Evolutionary conservation across 2,797 vertebrate genomes (phyloP).

Genomic region (Aphelocoma californica): DNA sequence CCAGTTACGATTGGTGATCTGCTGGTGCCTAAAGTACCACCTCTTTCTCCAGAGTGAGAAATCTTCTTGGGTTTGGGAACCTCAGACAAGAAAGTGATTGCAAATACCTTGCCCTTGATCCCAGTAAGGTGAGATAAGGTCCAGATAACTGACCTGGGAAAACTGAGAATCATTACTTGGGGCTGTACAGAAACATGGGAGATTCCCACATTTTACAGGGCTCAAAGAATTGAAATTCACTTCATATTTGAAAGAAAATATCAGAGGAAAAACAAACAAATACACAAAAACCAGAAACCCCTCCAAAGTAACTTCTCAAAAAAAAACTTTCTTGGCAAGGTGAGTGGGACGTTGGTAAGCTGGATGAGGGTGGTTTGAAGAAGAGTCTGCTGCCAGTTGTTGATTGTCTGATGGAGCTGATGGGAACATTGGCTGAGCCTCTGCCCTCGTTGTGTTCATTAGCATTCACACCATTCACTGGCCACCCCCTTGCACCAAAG

Average conservation of each 20-base stretch:
- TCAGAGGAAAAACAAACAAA: not conserved
- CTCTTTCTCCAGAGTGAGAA: not conserved
- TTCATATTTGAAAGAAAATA: not conserved
- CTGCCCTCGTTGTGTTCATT: constrained; percentile 18
- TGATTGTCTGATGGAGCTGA: not conserved
- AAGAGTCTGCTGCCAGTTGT: not conserved
- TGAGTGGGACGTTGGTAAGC: not conserved
- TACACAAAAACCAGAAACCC: not conserved
- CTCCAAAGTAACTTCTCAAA: not conserved
- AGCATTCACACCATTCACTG: constrained; percentile 28
- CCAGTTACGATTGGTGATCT: not conserved
- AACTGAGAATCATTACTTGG: not conserved
- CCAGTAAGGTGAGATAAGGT: not conserved
- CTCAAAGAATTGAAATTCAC: not conserved
- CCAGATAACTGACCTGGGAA: not conserved
- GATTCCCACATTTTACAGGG: not conserved
- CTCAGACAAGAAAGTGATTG: not conserved
- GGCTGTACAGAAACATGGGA: not conserved
- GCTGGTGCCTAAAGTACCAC: not conserved
- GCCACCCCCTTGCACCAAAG: constrained; percentile 31
- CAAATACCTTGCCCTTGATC: not conserved
- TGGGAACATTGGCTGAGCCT: not conserved
- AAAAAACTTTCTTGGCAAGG: not conserved
- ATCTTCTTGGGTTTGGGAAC: not conserved
- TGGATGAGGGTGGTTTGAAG: not conserved